phyloP scores from a whole-genome alignment of 35 echinoderm and acorn worm genomes.

The Strongylocentrotus purpuratus region DNA sequence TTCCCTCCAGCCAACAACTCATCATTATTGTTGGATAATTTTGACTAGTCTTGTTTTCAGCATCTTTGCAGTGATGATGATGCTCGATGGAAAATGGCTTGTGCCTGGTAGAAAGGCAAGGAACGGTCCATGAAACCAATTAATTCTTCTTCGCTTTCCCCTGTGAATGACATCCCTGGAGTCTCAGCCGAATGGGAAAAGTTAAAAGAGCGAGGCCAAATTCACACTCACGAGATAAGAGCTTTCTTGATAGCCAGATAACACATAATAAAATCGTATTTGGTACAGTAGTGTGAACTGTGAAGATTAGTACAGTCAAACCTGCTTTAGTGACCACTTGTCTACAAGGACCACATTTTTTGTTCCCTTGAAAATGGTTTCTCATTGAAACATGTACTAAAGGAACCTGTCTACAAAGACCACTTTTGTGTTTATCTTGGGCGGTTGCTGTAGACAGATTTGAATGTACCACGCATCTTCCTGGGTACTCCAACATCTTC shows the following conservation, averaged over 20 bases:
- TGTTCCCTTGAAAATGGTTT: no score
- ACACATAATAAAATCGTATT: no score
- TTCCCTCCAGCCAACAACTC: background rate
- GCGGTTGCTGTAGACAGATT: no score
- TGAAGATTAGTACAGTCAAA: no score
- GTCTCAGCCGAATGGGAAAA: background rate
- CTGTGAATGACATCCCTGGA: background rate
- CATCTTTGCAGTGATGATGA: background rate
- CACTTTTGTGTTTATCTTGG: no score
- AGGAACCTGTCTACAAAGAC: no score
- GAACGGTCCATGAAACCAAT: constrained; percentile 1
- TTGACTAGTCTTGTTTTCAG: background rate
- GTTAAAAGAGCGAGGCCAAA: background rate
- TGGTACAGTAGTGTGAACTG: no score
- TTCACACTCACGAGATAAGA: background rate
- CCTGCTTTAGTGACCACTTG: no score
- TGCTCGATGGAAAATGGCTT: background rate
- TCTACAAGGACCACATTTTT: no score
- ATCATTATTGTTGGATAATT: background rate
- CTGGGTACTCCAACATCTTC: no score
- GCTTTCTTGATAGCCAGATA: background rate
- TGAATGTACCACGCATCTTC: no score
- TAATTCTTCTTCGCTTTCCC: background rate
- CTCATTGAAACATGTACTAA: no score
- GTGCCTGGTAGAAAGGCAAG: background rate